Conservation (phyloP, 2,888 invertebrate species). For the Nymphalis urticae region DNA sequence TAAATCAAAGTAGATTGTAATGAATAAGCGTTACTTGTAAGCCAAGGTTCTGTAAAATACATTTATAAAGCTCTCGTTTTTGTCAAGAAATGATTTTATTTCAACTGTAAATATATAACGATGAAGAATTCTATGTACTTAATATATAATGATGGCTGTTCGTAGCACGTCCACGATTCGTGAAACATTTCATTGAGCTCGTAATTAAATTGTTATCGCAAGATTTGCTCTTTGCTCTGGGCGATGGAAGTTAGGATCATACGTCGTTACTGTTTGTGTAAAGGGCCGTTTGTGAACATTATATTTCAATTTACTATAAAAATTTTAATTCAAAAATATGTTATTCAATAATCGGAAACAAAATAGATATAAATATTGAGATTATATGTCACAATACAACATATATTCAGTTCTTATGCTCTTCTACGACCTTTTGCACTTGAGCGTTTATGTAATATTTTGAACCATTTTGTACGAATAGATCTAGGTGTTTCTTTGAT, state of each 20-base stretch:
- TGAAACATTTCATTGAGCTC: neutral
- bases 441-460: too few relatives aligned
- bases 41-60: slow-evolving; percentile 28
- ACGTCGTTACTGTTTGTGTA: neutral
- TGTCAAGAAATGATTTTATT: slow-evolving; percentile 18
- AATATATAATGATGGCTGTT: slow-evolving; percentile 11
- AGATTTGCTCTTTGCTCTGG: neutral
- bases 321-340: too few relatives aligned
- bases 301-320: too few relatives aligned
- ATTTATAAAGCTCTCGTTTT: slow-evolving; percentile 11
- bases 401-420: too few relatives aligned
- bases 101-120: slow-evolving; percentile 23
- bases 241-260: neutral
- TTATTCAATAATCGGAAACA: too few relatives aligned
- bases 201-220: slow-evolving; percentile 7
- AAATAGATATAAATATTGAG: too few relatives aligned
- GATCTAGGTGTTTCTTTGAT: too few relatives aligned
- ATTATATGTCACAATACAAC: too few relatives aligned
- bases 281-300: too few relatives aligned
- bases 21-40: slow-evolving; percentile 31
- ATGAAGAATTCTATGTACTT: slow-evolving; percentile 17
- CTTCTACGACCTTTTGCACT: too few relatives aligned
- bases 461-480: too few relatives aligned
- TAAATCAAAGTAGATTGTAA: slow-evolving; percentile 41
- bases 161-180: slow-evolving; percentile 19